phyloP scores from a whole-genome alignment of 2,888 invertebrate genomes.

The Plemyria rubiginata region DNA sequence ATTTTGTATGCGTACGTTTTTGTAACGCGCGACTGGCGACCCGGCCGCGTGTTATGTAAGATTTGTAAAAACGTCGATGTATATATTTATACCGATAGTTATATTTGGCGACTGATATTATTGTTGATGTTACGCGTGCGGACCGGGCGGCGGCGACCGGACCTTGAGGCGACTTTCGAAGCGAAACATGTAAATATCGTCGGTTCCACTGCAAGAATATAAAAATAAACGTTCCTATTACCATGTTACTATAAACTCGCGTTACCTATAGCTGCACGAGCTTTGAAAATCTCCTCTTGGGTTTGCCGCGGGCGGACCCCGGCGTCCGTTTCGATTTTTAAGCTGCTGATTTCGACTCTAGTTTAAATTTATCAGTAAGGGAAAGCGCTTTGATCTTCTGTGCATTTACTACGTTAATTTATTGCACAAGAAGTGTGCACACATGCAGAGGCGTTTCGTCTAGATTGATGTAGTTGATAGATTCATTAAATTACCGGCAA shows the following conservation, averaged over 20 bases:
- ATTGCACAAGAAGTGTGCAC: slow-evolving; percentile 52
- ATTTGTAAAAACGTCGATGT: slow-evolving; percentile 38
- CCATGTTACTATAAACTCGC: slow-evolving; percentile 19
- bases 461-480: slow-evolving; percentile 49
- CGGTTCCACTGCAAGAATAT: slow-evolving; percentile 23
- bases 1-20: slow-evolving; percentile 51
- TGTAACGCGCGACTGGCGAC: slow-evolving; percentile 32
- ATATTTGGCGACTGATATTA: slow-evolving; percentile 42
- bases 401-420: slow-evolving; percentile 63
- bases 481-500: slow-evolving; percentile 42
- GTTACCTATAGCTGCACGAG: slow-evolving; percentile 19
- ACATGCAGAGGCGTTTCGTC: slow-evolving; percentile 51
- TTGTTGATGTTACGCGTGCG: slow-evolving; percentile 31
- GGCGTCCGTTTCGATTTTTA: slow-evolving; percentile 26
- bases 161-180: slow-evolving; percentile 27
- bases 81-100: slow-evolving; percentile 44
- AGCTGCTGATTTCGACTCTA: slow-evolving; percentile 49
- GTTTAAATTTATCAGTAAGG: slow-evolving; percentile 52
- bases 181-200: slow-evolving; percentile 41
- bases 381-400: slow-evolving; percentile 56
- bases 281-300: slow-evolving; percentile 21
- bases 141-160: slow-evolving; percentile 20
- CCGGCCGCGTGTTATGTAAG: slow-evolving; percentile 27
- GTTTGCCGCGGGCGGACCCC: slow-evolving; percentile 19
- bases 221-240: slow-evolving; percentile 32